Conservation (phyloP, 2,888 invertebrate genomes). For the Cheilosia urbana region DNA sequence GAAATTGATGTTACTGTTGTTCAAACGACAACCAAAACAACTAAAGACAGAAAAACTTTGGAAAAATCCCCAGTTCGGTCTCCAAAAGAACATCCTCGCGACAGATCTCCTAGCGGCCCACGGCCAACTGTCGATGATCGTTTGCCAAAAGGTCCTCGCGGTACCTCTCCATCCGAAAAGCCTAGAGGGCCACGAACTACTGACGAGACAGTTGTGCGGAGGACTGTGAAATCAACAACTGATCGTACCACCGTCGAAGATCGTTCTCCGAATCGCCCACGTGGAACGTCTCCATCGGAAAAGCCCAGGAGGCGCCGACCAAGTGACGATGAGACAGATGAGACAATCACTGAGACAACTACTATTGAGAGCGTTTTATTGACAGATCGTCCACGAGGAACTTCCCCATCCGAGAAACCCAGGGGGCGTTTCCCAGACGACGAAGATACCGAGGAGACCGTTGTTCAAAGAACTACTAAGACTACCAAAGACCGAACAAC, state of each 20-base stretch:
- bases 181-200: neutral
- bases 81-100: conserved; percentile 35
- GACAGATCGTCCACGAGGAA: conserved; percentile 14
- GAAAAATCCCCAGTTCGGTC: conserved; percentile 34
- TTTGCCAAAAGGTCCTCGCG: conserved; percentile 9
- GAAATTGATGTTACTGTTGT: conserved; percentile 13
- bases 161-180: neutral
- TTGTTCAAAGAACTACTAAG: neutral
- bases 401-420: conserved; percentile 34
- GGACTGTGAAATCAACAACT: neutral
- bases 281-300: conserved; percentile 16
- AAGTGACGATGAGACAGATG: conserved; percentile 14
- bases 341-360: conserved; percentile 5
- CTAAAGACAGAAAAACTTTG: neutral
- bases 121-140: conserved; percentile 1
- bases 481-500: neutral
- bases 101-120: neutral
- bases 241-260: neutral
- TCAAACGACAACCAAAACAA: neutral
- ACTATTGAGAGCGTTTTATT: neutral
- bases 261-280: conserved; percentile 10
- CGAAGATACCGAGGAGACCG: conserved; percentile 15
- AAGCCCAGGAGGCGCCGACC: conserved; percentile 1
- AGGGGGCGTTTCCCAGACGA: conserved; percentile 8
- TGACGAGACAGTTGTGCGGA: neutral